Conservation (phyloP, 2,888 invertebrate genomes). For the Leptinotarsa haldemani region DNA sequence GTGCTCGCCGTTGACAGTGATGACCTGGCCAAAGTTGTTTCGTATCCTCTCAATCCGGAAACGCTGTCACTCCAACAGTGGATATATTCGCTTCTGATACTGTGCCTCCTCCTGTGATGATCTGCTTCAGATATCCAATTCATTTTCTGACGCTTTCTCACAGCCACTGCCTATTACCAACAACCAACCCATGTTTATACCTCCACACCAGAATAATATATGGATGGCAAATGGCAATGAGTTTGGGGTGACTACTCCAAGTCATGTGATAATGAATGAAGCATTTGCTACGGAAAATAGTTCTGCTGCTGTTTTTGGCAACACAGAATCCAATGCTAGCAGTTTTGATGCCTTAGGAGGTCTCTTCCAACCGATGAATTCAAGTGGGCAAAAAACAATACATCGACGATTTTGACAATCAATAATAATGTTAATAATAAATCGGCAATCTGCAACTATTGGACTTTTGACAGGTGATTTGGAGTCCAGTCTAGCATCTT, state of each 20-base stretch:
- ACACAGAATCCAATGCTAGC: conserved; percentile 71
- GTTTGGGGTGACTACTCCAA: conserved; percentile 61
- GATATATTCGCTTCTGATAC: conserved; percentile 79
- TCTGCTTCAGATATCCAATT: conserved; percentile 88
- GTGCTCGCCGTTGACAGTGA: too few species aligned
- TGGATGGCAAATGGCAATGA: conserved; percentile 48
- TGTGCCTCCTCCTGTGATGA: conserved; percentile 70
- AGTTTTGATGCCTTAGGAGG: conserved; percentile 82
- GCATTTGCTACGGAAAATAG: conserved; percentile 87
- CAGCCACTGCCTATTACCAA: conserved; percentile 35
- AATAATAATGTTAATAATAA: conserved; percentile 50
- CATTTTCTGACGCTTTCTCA: conserved; percentile 81
- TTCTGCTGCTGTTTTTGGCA: conserved; percentile 90
- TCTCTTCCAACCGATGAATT: conserved; percentile 73
- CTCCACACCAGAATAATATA: conserved; percentile 22
- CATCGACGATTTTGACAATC: conserved; percentile 42
- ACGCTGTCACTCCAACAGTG: conserved; percentile 63
- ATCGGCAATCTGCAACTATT: conserved; percentile 61
- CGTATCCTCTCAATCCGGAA: conserved; percentile 42
- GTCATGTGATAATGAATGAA: conserved; percentile 56
- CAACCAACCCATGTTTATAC: conserved; percentile 35
- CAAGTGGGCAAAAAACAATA: conserved; percentile 47
- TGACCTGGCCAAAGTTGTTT: too few species aligned
- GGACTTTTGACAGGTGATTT: conserved; percentile 89
- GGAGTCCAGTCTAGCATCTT: conserved; percentile 91